These are phyloP conservation scores for Zootermopsis nevadensis DNA, from an alignment of 2,888 invertebrate genomes.

Conservation along the genomic window DNA sequence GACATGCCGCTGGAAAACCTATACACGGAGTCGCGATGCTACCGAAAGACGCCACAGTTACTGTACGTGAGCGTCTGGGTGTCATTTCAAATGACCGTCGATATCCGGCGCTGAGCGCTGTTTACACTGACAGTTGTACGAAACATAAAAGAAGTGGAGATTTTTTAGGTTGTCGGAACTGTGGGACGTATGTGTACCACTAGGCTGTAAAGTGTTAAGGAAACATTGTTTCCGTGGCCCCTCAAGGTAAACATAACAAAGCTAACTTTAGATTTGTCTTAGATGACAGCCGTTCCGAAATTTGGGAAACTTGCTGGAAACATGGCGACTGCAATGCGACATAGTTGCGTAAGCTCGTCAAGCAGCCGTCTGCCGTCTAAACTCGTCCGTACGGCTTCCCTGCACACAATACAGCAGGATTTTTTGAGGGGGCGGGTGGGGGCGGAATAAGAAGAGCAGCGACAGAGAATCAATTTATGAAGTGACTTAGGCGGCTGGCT, in stretches of 20 bases:
- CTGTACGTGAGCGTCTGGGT: too few species aligned
- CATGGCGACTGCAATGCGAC: not conserved
- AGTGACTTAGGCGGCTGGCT: slow-evolving; percentile 17
- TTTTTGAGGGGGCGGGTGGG: not conserved
- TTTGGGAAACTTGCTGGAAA: not conserved
- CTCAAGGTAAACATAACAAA: not conserved
- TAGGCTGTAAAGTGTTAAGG: too few species aligned
- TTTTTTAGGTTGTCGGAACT: too few species aligned
- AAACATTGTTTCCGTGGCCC: not conserved
- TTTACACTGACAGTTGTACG: too few species aligned
- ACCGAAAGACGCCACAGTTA: too few species aligned
- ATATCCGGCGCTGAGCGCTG: too few species aligned
- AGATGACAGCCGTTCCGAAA: not conserved
- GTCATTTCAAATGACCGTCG: too few species aligned
- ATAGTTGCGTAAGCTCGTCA: not conserved
- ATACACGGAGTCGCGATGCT: too few species aligned
- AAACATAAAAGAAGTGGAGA: too few species aligned
- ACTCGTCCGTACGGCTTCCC: slow-evolving; percentile 4
- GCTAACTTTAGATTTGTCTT: not conserved
- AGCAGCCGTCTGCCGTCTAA: slow-evolving; percentile 6
- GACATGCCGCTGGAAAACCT: too few species aligned
- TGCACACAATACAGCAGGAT: not conserved
- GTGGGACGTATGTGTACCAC: too few species aligned
- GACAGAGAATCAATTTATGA: slow-evolving; percentile 33
- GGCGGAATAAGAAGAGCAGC: not conserved